Conservation (phyloP, 2,797 vertebrate species). For the Enteromius treurensis region DNA sequence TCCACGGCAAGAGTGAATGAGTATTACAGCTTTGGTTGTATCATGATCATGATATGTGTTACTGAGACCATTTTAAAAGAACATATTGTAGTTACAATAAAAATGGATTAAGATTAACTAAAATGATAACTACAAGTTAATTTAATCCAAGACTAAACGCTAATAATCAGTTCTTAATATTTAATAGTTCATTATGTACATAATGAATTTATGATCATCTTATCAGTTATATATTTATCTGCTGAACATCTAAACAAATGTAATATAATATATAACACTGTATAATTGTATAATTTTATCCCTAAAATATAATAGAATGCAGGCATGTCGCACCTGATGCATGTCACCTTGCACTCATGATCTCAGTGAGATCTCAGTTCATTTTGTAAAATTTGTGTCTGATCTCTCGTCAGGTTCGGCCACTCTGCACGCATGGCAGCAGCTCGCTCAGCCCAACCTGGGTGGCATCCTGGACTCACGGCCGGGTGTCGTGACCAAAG, state of each 20-base stretch:
- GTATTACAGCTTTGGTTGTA: not conserved
- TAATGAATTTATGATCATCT: not conserved
- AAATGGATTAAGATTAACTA: not conserved
- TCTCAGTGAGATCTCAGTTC: not conserved
- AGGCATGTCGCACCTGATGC: not conserved
- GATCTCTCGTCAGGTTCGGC: conserved; percentile 84
- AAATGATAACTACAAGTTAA: not conserved
- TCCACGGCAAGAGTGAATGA: conserved; percentile 43
- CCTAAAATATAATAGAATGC: not conserved
- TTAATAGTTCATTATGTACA: not conserved
- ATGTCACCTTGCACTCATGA: not conserved
- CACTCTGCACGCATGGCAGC: conserved; percentile 99
- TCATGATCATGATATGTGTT: not conserved
- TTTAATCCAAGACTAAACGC: not conserved
- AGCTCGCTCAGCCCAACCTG: conserved; percentile 95
- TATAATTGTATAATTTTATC: not conserved
- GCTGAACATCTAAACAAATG: not conserved
- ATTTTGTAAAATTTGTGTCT: not conserved
- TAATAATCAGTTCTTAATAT: not conserved
- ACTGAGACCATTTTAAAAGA: too few species aligned
- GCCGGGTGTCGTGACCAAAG: conserved; percentile 97
- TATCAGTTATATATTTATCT: not conserved
- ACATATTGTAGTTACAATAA: not conserved
- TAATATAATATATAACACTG: not conserved
- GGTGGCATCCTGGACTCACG: conserved; percentile 92